These are phyloP conservation scores for Thunnus maccoyii DNA, from an alignment of 2,113 vertebrate genomes.

Conservation along the genomic window DNA sequence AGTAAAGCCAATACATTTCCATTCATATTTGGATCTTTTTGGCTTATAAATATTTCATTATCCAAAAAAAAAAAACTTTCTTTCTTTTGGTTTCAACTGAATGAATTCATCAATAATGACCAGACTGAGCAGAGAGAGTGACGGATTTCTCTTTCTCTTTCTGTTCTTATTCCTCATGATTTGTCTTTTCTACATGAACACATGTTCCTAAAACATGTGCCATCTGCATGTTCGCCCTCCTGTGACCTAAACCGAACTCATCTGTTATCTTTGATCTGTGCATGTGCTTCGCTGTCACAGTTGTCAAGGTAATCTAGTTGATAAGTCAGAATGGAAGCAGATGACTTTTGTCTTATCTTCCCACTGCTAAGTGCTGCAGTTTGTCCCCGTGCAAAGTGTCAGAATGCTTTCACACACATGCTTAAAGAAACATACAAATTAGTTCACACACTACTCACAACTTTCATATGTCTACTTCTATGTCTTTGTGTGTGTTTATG, in stretches of 20 bases:
- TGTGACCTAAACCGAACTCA: slow-evolving; percentile 25
- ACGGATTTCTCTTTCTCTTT: not conserved
- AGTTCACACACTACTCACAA: slow-evolving; percentile 33
- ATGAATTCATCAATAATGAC: not conserved
- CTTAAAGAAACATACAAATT: slow-evolving; percentile 27
- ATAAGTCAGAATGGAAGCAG: slow-evolving; percentile 65
- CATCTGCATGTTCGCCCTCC: slow-evolving; percentile 39
- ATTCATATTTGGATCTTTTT: slow-evolving; percentile 9
- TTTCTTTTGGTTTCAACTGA: not conserved
- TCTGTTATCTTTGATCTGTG: slow-evolving; percentile 58
- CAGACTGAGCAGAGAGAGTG: not conserved
- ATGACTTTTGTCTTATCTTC: slow-evolving; percentile 69
- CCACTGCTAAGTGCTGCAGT: slow-evolving; percentile 54
- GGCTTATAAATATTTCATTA: slow-evolving; percentile 14
- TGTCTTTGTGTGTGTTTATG: not conserved
- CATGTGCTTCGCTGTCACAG: slow-evolving; percentile 43
- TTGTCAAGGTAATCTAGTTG: slow-evolving; percentile 49
- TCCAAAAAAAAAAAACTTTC: slow-evolving; percentile 13
- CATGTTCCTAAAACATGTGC: slow-evolving; percentile 33
- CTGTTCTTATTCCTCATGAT: not conserved
- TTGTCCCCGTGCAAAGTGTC: slow-evolving; percentile 65
- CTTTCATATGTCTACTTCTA: slow-evolving; percentile 24
- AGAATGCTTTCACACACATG: slow-evolving; percentile 51
- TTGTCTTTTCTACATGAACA: slow-evolving; percentile 3
- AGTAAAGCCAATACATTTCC: not conserved